Evolutionary conservation across 1,140 invertebrate species (phyloP), one percentile per base, ranked within the genome.

Genomic region (Parapsyche elsis): DNA sequence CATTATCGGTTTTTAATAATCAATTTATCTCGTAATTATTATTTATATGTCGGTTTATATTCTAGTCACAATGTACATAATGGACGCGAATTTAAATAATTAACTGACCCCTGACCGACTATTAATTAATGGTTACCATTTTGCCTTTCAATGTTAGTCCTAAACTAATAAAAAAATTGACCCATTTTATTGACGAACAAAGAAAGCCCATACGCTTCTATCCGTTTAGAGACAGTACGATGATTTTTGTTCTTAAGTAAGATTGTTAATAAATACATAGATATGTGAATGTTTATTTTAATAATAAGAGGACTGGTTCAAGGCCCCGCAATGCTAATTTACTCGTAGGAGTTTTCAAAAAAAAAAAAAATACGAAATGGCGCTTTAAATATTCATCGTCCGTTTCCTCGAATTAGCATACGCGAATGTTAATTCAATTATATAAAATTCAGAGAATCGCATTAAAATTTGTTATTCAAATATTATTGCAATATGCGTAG

Each of bases 241-340:
- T n/a, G n/a, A n/a, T n/a, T n/a, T n/a, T n/a, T n/a, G n/a, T n/a
- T n/a, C n/a, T n/a, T n/a, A n/a, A n/a, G n/a, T n/a, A n/a, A n/a
- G n/a, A n/a, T n/a, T n/a, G n/a, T n/a, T n/a, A n/a, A n/a, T n/a
- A n/a, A n/a, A n/a, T n/a, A n/a, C n/a, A n/a, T n/a, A n/a, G n/a
- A 38, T 38, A 38, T 53, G 2, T 23, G 0, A 26, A 67, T 67
- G 64, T 67, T 67, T 67, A 67, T 67, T 67, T 67, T 12, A 9
- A 49, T 46, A 24, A 75, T 53, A 75, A 44, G 16, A 49, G 46
- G 24, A 57, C 73, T 67, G 73, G 73, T 49, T 75, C 73, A 75
- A 75, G 73, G 73, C 46, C 46, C 4, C 45, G 9, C 9, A 7
- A 19, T 23, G 46, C 19, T 49, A 53, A 74, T 74, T 74, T 74